phyloP scores from a whole-genome alignment of 2,888 invertebrate species.

The Altica lythri region DNA sequence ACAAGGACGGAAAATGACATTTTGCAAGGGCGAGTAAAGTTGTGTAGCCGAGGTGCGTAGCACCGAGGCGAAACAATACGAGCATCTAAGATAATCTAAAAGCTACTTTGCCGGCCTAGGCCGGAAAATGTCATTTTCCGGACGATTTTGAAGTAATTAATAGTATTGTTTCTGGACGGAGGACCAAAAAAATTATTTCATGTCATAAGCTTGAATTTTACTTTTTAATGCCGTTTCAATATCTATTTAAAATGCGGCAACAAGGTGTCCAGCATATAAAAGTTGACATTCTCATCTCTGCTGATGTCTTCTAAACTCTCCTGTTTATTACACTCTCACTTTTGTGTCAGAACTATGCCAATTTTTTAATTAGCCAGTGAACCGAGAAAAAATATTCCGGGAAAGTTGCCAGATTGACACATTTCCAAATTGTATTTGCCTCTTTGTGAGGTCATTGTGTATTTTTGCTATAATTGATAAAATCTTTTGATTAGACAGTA shows the following conservation, averaged over 20 bases:
- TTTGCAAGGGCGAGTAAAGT: too few relatives aligned
- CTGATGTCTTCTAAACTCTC: conserved; percentile 3
- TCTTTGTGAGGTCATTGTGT: conserved; percentile 19
- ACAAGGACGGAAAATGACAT: too few relatives aligned
- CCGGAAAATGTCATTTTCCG: too few relatives aligned
- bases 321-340: conserved; percentile 31
- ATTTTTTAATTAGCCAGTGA: conserved; percentile 32
- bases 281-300: not conserved
- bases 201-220: too few relatives aligned
- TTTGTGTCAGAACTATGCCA: conserved; percentile 31
- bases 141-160: too few relatives aligned
- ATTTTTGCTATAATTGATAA: conserved; percentile 11
- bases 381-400: conserved; percentile 22
- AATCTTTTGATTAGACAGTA: not conserved
- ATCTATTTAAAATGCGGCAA: conserved; percentile 2
- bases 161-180: too few relatives aligned
- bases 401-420: conserved; percentile 25
- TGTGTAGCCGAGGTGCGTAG: too few relatives aligned
- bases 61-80: too few relatives aligned
- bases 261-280: not conserved
- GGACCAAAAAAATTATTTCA: too few relatives aligned
- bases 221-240: too few relatives aligned
- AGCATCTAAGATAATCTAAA: too few relatives aligned
- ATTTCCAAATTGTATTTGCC: conserved; percentile 15
- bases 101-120: too few relatives aligned